A percentile compares a stretch with the other conserved stretches of the same genome.
phyloP scores from a whole-genome alignment of 2,888 invertebrate species.

The Cephus sareptanus region DNA sequence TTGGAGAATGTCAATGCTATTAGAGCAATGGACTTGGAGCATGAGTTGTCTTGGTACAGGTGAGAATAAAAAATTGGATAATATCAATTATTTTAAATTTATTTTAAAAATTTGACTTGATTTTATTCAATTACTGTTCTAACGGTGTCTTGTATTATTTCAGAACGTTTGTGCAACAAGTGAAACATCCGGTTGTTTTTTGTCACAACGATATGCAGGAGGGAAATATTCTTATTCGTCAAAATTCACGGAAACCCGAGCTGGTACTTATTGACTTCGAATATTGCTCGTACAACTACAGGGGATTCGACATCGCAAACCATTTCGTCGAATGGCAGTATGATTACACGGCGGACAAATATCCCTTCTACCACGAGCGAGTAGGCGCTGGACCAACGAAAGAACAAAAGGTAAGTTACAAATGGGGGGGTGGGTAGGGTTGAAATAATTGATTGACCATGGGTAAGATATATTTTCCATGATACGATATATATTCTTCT shows the following conservation, averaged over 20 bases:
- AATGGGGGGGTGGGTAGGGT: conserved; percentile 8
- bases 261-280: conserved; percentile 92
- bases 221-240: conserved; percentile 76
- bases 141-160: conserved; percentile 28
- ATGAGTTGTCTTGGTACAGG: conserved; percentile 59
- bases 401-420: conserved; percentile 79
- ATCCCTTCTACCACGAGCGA: conserved; percentile 81
- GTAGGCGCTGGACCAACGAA: conserved; percentile 78
- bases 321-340: conserved; percentile 94
- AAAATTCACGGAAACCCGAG: conserved; percentile 70
- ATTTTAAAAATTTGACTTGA: too few species aligned
- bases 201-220: conserved; percentile 97
- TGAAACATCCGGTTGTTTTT: conserved; percentile 81
- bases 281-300: conserved; percentile 94
- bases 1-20: conserved; percentile 50
- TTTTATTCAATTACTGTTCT: neutral
- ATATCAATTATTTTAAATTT: conserved; percentile 51
- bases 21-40: conserved; percentile 48
- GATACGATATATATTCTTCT: too few species aligned
- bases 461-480: conserved; percentile 17
- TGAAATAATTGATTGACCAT: neutral
- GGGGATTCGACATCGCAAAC: conserved; percentile 94
- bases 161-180: conserved; percentile 62
- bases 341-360: conserved; percentile 83
- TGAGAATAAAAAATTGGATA: conserved; percentile 58